These are phyloP conservation scores for Aphidius ervi DNA, from an alignment of 1,140 invertebrate genomes.

Conservation along the genomic window DNA sequence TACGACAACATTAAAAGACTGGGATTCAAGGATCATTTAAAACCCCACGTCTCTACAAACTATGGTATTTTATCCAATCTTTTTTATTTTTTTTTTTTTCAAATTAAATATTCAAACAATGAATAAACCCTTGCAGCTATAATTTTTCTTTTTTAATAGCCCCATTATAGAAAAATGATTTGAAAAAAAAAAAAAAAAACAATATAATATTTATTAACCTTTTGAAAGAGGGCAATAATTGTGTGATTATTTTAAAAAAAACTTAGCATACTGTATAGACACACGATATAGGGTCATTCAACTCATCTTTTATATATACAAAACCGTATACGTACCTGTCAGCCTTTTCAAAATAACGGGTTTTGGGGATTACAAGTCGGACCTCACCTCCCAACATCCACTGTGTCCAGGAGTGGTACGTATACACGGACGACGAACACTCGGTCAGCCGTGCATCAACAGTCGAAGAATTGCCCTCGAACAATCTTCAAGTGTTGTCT, in stretches of 20 bases:
- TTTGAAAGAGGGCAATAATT: no score
- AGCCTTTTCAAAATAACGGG: slow-evolving; percentile 31
- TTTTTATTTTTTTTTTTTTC: no score
- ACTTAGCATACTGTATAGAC: slow-evolving; percentile 41
- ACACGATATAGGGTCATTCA: slow-evolving; percentile 45
- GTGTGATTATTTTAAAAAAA: not conserved
- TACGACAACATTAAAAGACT: not conserved
- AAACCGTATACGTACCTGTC: slow-evolving; percentile 3
- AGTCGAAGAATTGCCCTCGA: slow-evolving; percentile 43
- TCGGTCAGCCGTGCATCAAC: slow-evolving; percentile 52
- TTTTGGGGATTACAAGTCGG: slow-evolving; percentile 25
- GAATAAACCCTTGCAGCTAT: no score
- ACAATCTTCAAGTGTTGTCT: not conserved
- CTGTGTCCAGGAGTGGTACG: slow-evolving; percentile 19
- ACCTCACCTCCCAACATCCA: slow-evolving; percentile 26
- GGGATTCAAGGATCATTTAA: not conserved
- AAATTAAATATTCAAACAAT: no score
- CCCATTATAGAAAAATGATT: no score
- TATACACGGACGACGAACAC: slow-evolving; percentile 33
- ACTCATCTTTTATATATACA: slow-evolving; percentile 36
- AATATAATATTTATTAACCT: no score
- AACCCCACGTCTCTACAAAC: not conserved
- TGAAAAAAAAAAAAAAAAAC: no score
- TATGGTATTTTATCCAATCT: no score
- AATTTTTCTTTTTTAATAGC: no score